phyloP scores from a whole-genome alignment of 2,113 vertebrate species.

The Mesocricetus auratus region DNA sequence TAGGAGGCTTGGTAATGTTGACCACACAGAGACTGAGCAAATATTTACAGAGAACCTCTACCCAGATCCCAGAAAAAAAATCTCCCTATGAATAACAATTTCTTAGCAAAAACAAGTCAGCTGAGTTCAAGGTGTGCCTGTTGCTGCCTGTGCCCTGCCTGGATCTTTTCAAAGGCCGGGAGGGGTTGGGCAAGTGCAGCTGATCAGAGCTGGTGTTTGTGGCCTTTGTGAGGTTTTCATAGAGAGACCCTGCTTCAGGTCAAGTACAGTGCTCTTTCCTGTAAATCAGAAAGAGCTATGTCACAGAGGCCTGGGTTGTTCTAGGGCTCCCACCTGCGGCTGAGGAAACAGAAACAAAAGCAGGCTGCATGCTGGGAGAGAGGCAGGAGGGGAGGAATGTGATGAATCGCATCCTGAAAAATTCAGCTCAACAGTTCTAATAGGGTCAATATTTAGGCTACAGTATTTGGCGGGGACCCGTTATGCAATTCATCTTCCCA shows the following conservation, averaged over 20 bases:
- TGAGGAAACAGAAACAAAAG: constrained; percentile 19
- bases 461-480: constrained; percentile 62
- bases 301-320: constrained; percentile 22
- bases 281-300: constrained; percentile 55
- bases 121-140: not conserved
- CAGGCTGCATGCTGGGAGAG: not conserved
- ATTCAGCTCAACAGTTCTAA: constrained; percentile 61
- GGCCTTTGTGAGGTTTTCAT: constrained; percentile 11
- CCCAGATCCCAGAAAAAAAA: constrained; percentile 41
- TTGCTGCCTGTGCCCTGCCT: rapidly evolving
- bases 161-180: constrained; percentile 7
- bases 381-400: constrained; percentile 36
- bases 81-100: constrained; percentile 24
- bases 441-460: constrained; percentile 78
- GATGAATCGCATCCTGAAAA: constrained; percentile 70
- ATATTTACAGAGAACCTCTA: constrained; percentile 41
- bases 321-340: constrained; percentile 32
- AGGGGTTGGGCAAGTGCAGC: not conserved
- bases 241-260: not conserved
- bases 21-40: not conserved
- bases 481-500: constrained; percentile 69
- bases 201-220: not conserved
- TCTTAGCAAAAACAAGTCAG: constrained; percentile 26
- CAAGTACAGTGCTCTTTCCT: constrained; percentile 54
- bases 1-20: not conserved